These are phyloP conservation scores for Acleris holmiana DNA, from an alignment of 2,888 invertebrate genomes.

Conservation along the genomic window DNA sequence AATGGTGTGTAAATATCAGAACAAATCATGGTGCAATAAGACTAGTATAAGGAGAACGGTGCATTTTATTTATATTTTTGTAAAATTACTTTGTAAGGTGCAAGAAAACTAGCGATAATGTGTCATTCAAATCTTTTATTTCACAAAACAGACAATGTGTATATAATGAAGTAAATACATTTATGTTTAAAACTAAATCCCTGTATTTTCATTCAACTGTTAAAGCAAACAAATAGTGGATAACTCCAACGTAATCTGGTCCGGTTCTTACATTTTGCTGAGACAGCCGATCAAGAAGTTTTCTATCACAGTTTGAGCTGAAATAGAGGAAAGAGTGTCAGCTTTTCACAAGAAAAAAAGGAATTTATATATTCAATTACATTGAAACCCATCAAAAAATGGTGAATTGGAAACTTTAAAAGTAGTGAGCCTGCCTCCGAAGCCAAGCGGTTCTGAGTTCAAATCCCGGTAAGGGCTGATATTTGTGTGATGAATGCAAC, in stretches of 20 bases:
- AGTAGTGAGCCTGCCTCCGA: no score
- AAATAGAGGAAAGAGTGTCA: constrained; percentile 56
- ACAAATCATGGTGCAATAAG: constrained; percentile 7
- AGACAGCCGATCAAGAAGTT: constrained; percentile 87
- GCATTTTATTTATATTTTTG: constrained; percentile 29
- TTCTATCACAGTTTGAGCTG: constrained; percentile 91
- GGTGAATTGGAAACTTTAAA: no score
- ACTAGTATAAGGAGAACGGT: constrained; percentile 4
- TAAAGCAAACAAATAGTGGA: constrained; percentile 75
- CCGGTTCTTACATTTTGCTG: constrained; percentile 70
- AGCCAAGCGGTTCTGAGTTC: no score
- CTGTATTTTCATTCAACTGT: constrained; percentile 78
- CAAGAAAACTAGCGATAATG: constrained; percentile 3
- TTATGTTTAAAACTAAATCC: constrained; percentile 82
- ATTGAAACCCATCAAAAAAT: no score
- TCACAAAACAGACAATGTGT: constrained; percentile 66
- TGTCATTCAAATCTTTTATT: constrained; percentile 48
- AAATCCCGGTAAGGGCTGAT: no score
- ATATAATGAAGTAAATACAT: constrained; percentile 75
- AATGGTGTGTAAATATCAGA: constrained; percentile 18
- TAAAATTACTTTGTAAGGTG: constrained; percentile 15
- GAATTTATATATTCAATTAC: no score
- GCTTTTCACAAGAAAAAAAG: no score
- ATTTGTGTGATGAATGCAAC: no score
- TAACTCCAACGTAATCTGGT: constrained; percentile 67